Conservation (phyloP, 2,888 invertebrate species). For the Perdita meconis region DNA sequence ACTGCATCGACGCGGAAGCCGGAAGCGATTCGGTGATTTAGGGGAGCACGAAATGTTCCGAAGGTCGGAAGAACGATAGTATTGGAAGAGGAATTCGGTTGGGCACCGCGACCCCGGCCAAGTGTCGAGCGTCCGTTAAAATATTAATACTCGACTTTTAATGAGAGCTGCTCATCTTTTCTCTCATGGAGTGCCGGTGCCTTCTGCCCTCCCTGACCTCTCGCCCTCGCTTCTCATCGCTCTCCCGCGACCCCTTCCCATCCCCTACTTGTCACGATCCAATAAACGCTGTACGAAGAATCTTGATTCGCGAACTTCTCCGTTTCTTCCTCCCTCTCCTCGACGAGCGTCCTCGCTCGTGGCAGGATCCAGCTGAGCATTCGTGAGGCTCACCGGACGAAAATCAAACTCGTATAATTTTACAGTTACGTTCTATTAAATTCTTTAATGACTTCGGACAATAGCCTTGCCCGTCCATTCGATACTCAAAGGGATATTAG, state of each 20-base stretch:
- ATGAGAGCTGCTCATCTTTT: constrained; percentile 75
- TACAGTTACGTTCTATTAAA: constrained; percentile 53
- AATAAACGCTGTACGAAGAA: constrained; percentile 68
- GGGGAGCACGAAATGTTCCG: neutral
- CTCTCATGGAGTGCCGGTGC: constrained; percentile 66
- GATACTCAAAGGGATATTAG: constrained; percentile 16
- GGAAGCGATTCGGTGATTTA: neutral
- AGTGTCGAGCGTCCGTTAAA: constrained; percentile 74
- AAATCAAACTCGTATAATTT: constrained; percentile 55
- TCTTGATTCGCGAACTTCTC: constrained; percentile 62
- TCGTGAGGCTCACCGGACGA: constrained; percentile 12
- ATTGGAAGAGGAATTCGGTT: constrained; percentile 53
- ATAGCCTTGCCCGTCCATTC: neutral
- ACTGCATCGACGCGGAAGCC: neutral
- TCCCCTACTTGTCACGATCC: constrained; percentile 67
- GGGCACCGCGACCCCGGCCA: constrained; percentile 68
- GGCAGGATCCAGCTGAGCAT: constrained; percentile 17
- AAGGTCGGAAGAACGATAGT: neutral
- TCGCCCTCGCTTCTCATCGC: constrained; percentile 34
- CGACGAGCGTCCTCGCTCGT: constrained; percentile 17
- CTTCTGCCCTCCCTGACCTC: constrained; percentile 56
- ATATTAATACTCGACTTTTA: constrained; percentile 79
- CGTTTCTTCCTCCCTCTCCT: constrained; percentile 3
- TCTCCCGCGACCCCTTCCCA: constrained; percentile 28
- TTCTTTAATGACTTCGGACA: constrained; percentile 54